These are phyloP conservation scores for Brassicogethes aeneus DNA, from an alignment of 2,888 invertebrate genomes.

Conservation along the genomic window DNA sequence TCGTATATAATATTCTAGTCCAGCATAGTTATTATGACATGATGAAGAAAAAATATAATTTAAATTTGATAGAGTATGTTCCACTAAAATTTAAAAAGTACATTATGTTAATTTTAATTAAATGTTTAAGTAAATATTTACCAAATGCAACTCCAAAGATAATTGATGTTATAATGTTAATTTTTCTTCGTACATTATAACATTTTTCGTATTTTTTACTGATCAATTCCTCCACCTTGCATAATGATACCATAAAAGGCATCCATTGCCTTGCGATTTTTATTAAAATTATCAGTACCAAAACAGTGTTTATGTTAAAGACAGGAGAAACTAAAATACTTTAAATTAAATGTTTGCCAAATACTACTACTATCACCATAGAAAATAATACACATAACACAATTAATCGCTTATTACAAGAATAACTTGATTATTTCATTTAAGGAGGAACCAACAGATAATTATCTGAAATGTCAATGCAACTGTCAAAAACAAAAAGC, in stretches of 20 bases:
- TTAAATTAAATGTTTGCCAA: too few relatives aligned
- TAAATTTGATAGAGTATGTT: conserved; percentile 15
- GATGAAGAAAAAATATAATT: conserved; percentile 11
- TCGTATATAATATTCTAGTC: conserved; percentile 14
- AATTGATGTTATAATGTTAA: conserved; percentile 4
- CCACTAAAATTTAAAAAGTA: conserved; percentile 11
- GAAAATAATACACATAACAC: too few relatives aligned
- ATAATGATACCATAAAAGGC: conserved; percentile 9
- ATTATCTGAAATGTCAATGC: too few relatives aligned
- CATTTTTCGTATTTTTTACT: conserved; percentile 10
- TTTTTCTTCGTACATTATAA: conserved; percentile 9
- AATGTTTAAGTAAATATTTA: conserved; percentile 7
- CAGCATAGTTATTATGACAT: conserved; percentile 13
- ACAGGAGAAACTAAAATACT: conserved; percentile 17
- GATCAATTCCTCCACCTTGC: conserved; percentile 12
- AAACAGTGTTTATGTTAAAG: conserved; percentile 14
- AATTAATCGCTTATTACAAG: too few relatives aligned
- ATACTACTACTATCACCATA: too few relatives aligned
- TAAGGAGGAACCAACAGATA: too few relatives aligned
- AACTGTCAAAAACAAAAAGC: too few relatives aligned
- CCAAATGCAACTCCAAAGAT: conserved; percentile 14
- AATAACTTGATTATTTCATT: too few relatives aligned
- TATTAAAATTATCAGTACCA: conserved; percentile 9
- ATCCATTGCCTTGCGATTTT: conserved; percentile 14
- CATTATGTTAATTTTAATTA: background rate